These are phyloP conservation scores for Platalea minor DNA, from an alignment of 2,797 vertebrate genomes.

Conservation along the genomic window DNA sequence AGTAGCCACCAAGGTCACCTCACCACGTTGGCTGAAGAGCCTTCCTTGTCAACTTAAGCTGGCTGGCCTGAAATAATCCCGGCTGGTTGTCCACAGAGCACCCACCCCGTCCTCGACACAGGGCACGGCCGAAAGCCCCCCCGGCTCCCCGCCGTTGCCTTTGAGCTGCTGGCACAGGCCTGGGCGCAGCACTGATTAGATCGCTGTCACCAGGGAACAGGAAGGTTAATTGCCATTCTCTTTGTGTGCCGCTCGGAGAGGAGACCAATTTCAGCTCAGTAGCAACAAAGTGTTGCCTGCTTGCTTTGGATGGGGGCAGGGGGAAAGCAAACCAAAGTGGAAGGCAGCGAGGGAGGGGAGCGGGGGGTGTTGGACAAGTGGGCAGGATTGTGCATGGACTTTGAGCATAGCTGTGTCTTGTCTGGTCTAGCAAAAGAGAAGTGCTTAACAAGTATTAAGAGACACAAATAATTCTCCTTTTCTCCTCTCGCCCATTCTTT, in stretches of 20 bases:
- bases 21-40: rapidly evolving
- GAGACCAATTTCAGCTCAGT: conserved; percentile 72
- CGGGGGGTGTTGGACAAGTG: conserved; percentile 5
- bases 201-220: conserved; percentile 74
- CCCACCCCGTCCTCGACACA: rapidly evolving
- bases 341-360: neutral
- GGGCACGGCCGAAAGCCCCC: neutral
- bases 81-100: neutral
- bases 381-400: conserved; percentile 63
- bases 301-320: conserved; percentile 32
- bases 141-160: neutral
- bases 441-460: conserved; percentile 82
- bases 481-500: conserved; percentile 78
- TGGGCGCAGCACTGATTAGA: conserved; percentile 71
- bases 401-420: conserved; percentile 75
- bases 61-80: neutral
- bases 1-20: neutral
- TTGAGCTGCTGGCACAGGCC: neutral
- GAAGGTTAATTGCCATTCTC: conserved; percentile 81
- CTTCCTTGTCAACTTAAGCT: rapidly evolving
- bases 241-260: conserved; percentile 60
- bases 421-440: conserved; percentile 77
- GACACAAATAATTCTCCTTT: conserved; percentile 83
- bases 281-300: conserved; percentile 70
- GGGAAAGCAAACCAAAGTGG: conserved; percentile 13